Base-by-base conservation (phyloP, 1,140 invertebrate genomes). In the Pachyrhynchus sulphureomaculatus region DNA sequence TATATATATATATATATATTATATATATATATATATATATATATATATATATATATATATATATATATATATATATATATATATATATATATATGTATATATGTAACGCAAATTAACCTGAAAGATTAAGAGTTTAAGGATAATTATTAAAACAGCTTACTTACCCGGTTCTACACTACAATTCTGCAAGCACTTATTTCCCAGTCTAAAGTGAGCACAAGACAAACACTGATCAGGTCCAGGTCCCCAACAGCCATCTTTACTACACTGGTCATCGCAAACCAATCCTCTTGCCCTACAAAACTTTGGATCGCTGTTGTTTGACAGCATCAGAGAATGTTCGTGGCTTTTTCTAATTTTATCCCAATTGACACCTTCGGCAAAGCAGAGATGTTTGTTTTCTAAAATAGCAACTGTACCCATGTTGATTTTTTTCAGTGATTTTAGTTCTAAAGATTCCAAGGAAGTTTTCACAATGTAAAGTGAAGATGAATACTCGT, bases 191-290 rank as follows among this genome's bases (percentile, higher is more conserved):
- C 95, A 98, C 13, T 81, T 88, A 67, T 86, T 84, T 12, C 89
- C 82, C 51, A 85, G 84, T 63, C 83, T 84, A 75, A 87, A 96
- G 69, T 93, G 89, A 52, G 85, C 84, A 78, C 96, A 99, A 17
- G 87, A 87, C 0, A 98, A 79, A 78, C 96, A 98, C 71, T 96
- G 91, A 64, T 90, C 84, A 0, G 90, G 82, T 29, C 92, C 92
- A n/a, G 88, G 82, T 5, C 94, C 95, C 96, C 95, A 98, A 77
- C 96, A 98, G 12, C 96, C 96, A 66, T 94, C 88, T 0, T 78
- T 72, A 2, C 88, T 91, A 75, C 95, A 98, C 78, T 98, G 86
- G 6, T 81, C 77, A 75, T 96, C 88, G 76, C 96, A 98, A n/a
- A 92, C 84, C 54, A 90, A 78, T 29, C 86, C 85, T 56, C 86